Evolutionary conservation across 2,113 vertebrate species (phyloP).

Genomic region (Danio rerio): GRCz12tu NC_133179.1:11166001-11166500

Average conservation of each 20-base stretch:
- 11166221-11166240: constrained; percentile 33
- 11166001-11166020: constrained; percentile 30
- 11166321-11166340: constrained; percentile 42
- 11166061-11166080: constrained; percentile 22
- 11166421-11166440: too few relatives aligned
- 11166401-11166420: too few relatives aligned
- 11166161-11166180: background rate
- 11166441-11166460: too few relatives aligned
- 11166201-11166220: background rate
- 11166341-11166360: background rate
- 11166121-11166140: background rate
- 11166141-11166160: constrained; percentile 27
- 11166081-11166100: background rate
- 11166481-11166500: too few relatives aligned
- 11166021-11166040: background rate
- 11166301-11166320: constrained; percentile 62
- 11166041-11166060: background rate
- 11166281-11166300: constrained; percentile 28
- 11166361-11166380: background rate
- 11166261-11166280: constrained; percentile 46
- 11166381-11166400: too few relatives aligned
- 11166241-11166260: constrained; percentile 54
- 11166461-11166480: too few relatives aligned
- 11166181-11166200: background rate
- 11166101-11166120: background rate